Base-by-base conservation (phyloP, 2,113 vertebrate species). In the Mastomys coucha region DNA sequence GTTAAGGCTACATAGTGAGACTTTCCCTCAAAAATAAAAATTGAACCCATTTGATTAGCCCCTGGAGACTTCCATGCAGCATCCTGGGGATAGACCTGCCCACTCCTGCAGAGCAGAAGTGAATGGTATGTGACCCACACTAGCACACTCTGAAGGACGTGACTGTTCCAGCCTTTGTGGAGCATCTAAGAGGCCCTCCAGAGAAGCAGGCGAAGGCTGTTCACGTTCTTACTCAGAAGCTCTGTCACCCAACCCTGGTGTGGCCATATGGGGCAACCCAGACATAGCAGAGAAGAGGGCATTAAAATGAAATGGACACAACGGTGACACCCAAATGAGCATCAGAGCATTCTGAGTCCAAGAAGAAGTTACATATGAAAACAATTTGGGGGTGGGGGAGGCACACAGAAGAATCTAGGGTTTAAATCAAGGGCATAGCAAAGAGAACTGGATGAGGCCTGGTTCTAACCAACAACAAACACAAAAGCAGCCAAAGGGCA, bases 131-230 rank as follows among this genome's bases (percentile, higher is more conserved):
- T 17, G 84, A 26, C 12, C 86, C 36, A 7, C 19, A 7, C 22
- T 2, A 0, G 28, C 10, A 10, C 0, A 0, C 7, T 84, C 1
- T 1, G 1, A 5, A 70, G 13, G 49, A 33, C 10, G 0, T 2
- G 20, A 24, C 17, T 0, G 1, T 7, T 24, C 56, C 0, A 0
- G 63, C n/a, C 45, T 13, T 3, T 1, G 4, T 19, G 67, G 9
- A 69, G 63, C 22, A 3, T 0, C 17, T 1, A 26, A 14, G 20
- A 31, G 36, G 28, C 1, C 4, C 7, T 76, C 85, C 53, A 20
- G 31, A 87, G 60, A 2, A 24, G 45, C 56, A 53, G 24, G 42
- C 0, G 6, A 17, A 49, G 69, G 17, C 0, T 9, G 33, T n/a
- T 39, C 7, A 22, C 60, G 53, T 53, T 70, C 77, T 39, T 16